Evolutionary conservation across 2,888 invertebrate genomes (phyloP), one percentile per base, ranked within the genome.

Genomic region (Mesorhabditis sp.): DNA sequence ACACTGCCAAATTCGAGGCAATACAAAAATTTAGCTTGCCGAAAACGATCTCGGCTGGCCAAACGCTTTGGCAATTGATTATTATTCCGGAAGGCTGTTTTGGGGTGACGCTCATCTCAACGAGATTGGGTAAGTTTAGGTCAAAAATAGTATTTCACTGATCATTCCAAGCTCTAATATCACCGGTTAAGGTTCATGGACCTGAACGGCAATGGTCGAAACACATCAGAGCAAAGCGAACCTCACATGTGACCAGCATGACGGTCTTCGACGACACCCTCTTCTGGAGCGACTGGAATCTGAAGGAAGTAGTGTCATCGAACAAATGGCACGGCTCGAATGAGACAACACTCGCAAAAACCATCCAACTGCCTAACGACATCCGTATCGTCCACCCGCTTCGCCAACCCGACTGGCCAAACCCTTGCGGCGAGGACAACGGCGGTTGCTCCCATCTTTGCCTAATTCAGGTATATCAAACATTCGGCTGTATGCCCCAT

Each of bases 41-140:
- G 93, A 94, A 83, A 91, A 95, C 78, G 94, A 94, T 83, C 92
- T 97, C 67, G 95, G 95, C 0, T 98, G 98, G 98, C 97, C 97
- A 0, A 98, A 98, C 86, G 97, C 96, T 1, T 87, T 98, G 15
- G 93, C 97, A 0, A 91, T 98, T 71, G 97, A 98, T 85, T 96
- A 94, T 86, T 93, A 95, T 86, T 93, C 95, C 0, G 93, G 96
- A 81, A 90, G 92, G 81, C 70, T 69, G 4, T 97, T 93, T 88
- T 98, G 93, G 92, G 97, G 96, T 0, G 98, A 98, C 86, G 97
- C 97, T 78, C 96, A 96, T 88, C 89, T 97, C 78, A 95, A 98
- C 86, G 96, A 96, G 85, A 95, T 98, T 67, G 97, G 95, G 41
- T 89, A 80, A 82, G 87, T 86, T 1, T 94, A 96, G n/a, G 58